Evolutionary conservation across 2,888 invertebrate species (phyloP).

Genomic region (Panorpa germanica): DNA sequence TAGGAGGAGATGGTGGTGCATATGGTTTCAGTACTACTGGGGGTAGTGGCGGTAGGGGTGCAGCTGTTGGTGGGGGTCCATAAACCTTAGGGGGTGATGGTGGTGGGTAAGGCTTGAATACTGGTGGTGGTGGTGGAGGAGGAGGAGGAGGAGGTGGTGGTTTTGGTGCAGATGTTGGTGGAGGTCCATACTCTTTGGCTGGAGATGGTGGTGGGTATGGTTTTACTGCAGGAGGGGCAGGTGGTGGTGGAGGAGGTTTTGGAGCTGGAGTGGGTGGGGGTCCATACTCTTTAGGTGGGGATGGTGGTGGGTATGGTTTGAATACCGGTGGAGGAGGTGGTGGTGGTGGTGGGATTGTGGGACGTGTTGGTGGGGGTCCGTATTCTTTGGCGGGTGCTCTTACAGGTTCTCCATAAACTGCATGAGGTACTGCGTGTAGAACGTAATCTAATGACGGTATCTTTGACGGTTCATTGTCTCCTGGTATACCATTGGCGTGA

Average conservation of each 20-base stretch:
- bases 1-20: constrained; percentile 9
- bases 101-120: constrained; percentile 12
- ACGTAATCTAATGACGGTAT: no score
- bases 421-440: no score
- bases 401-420: constrained; percentile 14
- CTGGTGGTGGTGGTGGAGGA: constrained; percentile 12
- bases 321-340: constrained; percentile 13
- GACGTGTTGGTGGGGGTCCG: constrained; percentile 9
- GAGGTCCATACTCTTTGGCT: constrained; percentile 4
- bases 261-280: constrained; percentile 26
- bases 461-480: no score
- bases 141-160: constrained; percentile 14
- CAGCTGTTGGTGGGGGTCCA: constrained; percentile 14
- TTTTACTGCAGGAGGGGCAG: neutral
- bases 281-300: constrained; percentile 20
- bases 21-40: constrained; percentile 7
- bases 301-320: constrained; percentile 20
- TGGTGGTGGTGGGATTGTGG: constrained; percentile 2
- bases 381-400: constrained; percentile 18
- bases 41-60: constrained; percentile 10
- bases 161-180: constrained; percentile 7
- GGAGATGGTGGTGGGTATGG: constrained; percentile 4
- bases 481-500: no score
- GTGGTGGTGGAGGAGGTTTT: constrained; percentile 7
- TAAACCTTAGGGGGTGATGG: constrained; percentile 12